Percentiles rank a stretch among this genome's conserved stretches.
phyloP scores from a whole-genome alignment of 2,113 vertebrate species.

The Chlorodrepanis virens region DNA sequence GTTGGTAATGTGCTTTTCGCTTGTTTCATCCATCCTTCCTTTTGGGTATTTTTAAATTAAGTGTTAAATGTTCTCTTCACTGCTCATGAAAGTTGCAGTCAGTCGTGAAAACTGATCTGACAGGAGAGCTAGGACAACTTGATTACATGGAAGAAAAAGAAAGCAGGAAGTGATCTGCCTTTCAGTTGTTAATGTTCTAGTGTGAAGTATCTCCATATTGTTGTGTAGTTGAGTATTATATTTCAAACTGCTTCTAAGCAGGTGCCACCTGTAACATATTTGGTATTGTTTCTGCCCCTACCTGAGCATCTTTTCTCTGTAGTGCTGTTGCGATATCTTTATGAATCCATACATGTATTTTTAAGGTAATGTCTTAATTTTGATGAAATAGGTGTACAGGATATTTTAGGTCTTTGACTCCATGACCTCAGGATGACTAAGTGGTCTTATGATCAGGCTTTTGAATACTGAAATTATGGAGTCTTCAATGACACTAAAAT shows the following conservation, averaged over 20 bases:
- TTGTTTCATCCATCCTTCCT: neutral
- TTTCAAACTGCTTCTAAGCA: neutral
- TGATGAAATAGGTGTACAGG: neutral
- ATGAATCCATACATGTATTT: neutral
- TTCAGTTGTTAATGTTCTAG: neutral
- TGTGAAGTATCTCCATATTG: neutral
- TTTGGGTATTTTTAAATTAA: neutral
- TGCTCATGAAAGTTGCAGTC: neutral
- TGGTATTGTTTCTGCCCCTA: accelerated
- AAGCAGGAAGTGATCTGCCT: neutral
- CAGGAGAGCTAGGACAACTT: neutral
- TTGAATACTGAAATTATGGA: neutral
- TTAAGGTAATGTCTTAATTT: neutral
- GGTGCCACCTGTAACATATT: neutral
- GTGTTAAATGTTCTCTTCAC: neutral
- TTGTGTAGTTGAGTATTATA: neutral
- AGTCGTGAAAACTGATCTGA: neutral
- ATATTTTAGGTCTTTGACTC: neutral
- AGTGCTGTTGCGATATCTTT: neutral
- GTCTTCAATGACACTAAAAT: neutral
- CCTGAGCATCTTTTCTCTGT: neutral
- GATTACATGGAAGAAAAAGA: neutral
- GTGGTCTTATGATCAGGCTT: neutral
- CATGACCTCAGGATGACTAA: neutral
- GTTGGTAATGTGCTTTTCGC: neutral